Conservation (phyloP, 2,797 vertebrate genomes). For the Heterohyrax brucei region DNA sequence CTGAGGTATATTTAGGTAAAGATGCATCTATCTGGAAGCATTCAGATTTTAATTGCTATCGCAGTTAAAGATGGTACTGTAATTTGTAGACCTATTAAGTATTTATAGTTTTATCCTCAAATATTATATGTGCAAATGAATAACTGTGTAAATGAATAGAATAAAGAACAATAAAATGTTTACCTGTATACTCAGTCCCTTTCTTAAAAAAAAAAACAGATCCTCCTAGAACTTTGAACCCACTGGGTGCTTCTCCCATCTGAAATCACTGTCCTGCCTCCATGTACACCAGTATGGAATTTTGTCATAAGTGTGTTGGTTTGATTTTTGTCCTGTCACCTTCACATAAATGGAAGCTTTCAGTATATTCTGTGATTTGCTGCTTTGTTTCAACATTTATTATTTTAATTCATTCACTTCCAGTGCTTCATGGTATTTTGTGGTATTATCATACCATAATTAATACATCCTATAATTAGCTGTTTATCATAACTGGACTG, state of each 20-base stretch:
- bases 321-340: background rate
- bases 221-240: background rate
- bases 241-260: background rate
- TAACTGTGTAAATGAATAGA: background rate
- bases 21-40: background rate
- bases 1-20: background rate
- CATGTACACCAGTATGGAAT: background rate
- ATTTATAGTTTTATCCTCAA: background rate
- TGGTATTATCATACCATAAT: background rate
- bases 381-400: background rate
- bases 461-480: background rate
- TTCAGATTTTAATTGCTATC: background rate
- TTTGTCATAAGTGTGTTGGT: background rate
- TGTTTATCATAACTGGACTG: no score
- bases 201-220: background rate
- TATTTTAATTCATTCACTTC: background rate
- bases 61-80: background rate
- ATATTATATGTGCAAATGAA: background rate
- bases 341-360: background rate
- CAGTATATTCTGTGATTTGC: background rate
- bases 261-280: background rate
- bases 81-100: background rate
- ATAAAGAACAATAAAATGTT: background rate
- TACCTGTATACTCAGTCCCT: background rate
- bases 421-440: background rate